A percentile compares a stretch with the other conserved stretches of the same genome.
phyloP scores from a whole-genome alignment of 2,113 vertebrate genomes.

The Columba janthina region DNA sequence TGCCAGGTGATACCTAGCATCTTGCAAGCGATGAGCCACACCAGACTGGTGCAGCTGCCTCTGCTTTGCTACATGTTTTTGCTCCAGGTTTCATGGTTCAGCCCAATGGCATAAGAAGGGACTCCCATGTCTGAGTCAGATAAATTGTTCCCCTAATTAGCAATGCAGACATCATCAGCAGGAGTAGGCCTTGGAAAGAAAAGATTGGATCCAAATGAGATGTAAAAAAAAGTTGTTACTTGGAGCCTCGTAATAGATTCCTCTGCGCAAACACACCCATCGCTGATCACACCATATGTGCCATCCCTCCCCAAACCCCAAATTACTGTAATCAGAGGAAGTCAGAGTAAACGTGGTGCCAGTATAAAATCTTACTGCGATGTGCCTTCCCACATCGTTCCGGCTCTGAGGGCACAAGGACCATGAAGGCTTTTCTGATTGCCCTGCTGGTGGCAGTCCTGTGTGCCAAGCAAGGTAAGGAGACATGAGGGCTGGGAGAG shows the following conservation, averaged over 20 bases:
- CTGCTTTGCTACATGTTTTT: not conserved
- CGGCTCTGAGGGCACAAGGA: not conserved
- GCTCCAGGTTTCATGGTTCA: not conserved
- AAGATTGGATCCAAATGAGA: not conserved
- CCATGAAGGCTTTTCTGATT: slow-evolving; percentile 56
- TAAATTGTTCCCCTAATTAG: not conserved
- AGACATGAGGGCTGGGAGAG: not conserved
- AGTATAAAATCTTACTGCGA: slow-evolving; percentile 23
- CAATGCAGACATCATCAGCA: not conserved
- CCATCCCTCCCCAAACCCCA: not conserved
- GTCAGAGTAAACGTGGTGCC: not conserved
- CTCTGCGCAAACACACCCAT: slow-evolving; percentile 46
- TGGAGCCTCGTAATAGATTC: not conserved
- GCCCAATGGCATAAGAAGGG: not conserved
- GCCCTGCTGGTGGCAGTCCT: slow-evolving; percentile 33
- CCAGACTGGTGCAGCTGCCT: not conserved
- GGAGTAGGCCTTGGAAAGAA: not conserved
- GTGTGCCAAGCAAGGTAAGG: slow-evolving; percentile 54
- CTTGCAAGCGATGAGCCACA: not conserved
- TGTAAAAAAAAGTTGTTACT: not conserved
- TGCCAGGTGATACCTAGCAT: not conserved
- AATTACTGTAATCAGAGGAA: slow-evolving; percentile 40
- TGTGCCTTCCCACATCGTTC: not conserved
- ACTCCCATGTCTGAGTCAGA: not conserved
- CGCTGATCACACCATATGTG: not conserved